Percentiles rank a stretch among this genome's conserved stretches.
Conservation (phyloP, 2,113 vertebrate species). For the Plectropomus leopardus region DNA sequence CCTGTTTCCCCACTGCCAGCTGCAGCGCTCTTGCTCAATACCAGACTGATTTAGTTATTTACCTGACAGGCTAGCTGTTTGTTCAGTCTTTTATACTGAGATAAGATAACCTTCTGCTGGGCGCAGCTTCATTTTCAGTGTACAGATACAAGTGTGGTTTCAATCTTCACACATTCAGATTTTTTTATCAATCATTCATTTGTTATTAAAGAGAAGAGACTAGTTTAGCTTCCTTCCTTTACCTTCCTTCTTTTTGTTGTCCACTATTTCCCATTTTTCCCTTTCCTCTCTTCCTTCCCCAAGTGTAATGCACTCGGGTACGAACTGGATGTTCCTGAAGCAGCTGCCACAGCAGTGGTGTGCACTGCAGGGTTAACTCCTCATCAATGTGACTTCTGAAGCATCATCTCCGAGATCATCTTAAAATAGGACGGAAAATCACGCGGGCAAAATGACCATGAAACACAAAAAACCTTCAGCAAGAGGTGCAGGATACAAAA, state of each 20-base stretch:
- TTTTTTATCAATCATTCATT: background rate
- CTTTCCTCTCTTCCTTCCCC: background rate
- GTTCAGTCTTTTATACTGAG: too few relatives aligned
- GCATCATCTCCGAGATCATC: slow-evolving; percentile 2
- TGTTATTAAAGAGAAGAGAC: too few relatives aligned
- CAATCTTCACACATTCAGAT: too few relatives aligned
- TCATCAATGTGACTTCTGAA: background rate
- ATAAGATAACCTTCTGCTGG: background rate
- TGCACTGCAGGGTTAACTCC: slow-evolving; percentile 5
- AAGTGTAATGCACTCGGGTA: background rate
- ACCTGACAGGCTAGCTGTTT: too few relatives aligned
- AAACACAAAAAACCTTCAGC: background rate
- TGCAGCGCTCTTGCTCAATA: too few relatives aligned
- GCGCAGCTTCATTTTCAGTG: background rate
- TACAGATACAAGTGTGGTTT: background rate
- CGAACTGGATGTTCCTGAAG: background rate
- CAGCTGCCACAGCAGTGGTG: background rate
- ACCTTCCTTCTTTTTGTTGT: background rate
- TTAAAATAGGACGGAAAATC: background rate
- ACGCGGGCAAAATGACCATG: background rate
- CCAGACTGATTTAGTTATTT: too few relatives aligned
- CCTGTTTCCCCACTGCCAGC: too few relatives aligned
- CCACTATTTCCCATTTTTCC: too few relatives aligned
- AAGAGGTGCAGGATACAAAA: background rate
- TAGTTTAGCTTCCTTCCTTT: background rate